Conservation (phyloP, 1,140 invertebrate genomes). For the Hylaeus anthracinus region DNA sequence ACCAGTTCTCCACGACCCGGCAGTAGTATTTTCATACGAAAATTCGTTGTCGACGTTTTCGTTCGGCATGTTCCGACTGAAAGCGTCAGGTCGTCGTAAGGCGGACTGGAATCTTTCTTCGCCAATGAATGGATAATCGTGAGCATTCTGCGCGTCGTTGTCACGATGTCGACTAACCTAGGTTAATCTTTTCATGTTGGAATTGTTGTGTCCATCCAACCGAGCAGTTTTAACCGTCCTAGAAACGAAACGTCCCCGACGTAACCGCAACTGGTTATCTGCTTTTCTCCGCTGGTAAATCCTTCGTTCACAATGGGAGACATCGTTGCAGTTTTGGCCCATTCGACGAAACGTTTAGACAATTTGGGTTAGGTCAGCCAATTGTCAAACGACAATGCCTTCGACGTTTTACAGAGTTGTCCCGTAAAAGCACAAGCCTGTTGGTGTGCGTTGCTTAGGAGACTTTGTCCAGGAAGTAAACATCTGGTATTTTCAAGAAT, state of each 20-base stretch:
- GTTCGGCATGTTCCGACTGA: background rate
- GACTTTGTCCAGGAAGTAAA: too few relatives aligned
- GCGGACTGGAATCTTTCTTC: background rate
- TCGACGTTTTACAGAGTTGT: too few relatives aligned
- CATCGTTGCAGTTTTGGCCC: background rate
- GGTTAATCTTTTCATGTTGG: background rate
- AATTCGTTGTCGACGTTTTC: constrained; percentile 29
- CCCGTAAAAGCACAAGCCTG: too few relatives aligned
- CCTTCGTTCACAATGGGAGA: background rate
- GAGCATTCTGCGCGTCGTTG: background rate
- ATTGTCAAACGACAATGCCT: too few relatives aligned
- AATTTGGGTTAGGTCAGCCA: too few relatives aligned
- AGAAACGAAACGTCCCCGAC: background rate
- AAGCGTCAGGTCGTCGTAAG: background rate
- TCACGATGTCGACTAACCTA: constrained; percentile 1
- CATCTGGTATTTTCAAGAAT: too few relatives aligned
- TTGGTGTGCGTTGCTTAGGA: too few relatives aligned
- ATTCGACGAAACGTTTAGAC: constrained; percentile 1
- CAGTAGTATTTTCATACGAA: constrained; percentile 13
- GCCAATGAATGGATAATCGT: background rate
- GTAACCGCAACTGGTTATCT: background rate
- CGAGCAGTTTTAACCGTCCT: background rate
- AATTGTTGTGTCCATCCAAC: background rate
- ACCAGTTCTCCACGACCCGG: background rate
- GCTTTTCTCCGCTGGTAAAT: constrained; percentile 3